Evolutionary conservation across 2,797 vertebrate species (phyloP), one percentile per base, ranked within the genome.

Genomic region (Oryzias dopingdopingensis): DNA sequence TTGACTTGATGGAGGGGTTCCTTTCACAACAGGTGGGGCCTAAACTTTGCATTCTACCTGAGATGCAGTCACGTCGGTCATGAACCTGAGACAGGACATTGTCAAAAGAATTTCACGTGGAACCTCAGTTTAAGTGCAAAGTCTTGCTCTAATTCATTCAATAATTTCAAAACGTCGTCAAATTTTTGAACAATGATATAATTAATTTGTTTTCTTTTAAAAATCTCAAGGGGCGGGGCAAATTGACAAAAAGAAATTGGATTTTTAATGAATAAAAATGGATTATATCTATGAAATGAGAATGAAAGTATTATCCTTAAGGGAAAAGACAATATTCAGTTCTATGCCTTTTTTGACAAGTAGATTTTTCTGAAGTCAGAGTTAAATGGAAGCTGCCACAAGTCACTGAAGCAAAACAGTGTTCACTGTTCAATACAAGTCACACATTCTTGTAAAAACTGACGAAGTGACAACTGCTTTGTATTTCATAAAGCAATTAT

Each of bases 11-110:
- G 70, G 52, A 81, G 76, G 75, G 60, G 63, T 74, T 53, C 75
- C 52, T 75, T 88, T 55, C 41, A 74, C 89, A 90, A 93, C 88
- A 89, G 50, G 89, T 91, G 93, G 94, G 87, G 94, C 92, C 91
- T 91, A 84, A 88, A 90, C 84, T 92, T 96, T 91, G 94, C 94
- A 88, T 93, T 96, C 96, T 96, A 96, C 96, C 96, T 97, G 96
- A 98, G 96, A 96, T 94, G 92, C 94, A 95, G 88, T 89, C 94
- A 94, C 91, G 93, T 93, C 89, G 86, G 85, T 94, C 88, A 92
- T 93, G 93, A 93, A 95, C 95, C 95, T 96, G 95, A 97, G 95
- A 96, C 94, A 91, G 91, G 92, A 93, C 90, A 83, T 91, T 75
- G 83, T 69, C 60, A 86, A 86, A 73, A 60, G 56, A 82, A 74